Evolutionary conservation across 2,797 vertebrate species (phyloP).

Genomic region (Takifugu rubripes): DNA sequence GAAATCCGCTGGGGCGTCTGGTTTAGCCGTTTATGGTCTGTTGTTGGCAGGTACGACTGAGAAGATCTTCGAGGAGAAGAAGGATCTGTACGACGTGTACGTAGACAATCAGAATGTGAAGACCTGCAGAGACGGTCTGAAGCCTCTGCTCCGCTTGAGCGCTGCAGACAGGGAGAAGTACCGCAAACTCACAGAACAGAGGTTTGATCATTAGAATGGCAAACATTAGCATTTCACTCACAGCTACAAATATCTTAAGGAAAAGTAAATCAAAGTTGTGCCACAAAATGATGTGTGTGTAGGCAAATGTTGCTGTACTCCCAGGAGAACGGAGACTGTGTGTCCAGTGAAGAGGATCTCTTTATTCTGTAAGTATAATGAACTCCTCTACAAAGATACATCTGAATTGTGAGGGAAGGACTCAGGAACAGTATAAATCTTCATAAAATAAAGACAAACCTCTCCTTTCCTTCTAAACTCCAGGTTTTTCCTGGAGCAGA

Average conservation of each 20-base stretch:
- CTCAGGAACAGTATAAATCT: neutral
- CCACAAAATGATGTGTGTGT: neutral
- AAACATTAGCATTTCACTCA: too few relatives aligned
- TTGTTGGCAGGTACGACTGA: constrained; percentile 85
- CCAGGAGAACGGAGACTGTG: constrained; percentile 88
- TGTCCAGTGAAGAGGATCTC: constrained; percentile 91
- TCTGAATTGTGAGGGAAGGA: neutral
- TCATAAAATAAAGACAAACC: neutral
- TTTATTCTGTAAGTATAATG: constrained; percentile 87
- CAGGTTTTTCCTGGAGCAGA: constrained; percentile 96
- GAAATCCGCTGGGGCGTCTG: neutral
- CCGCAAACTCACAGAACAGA: constrained; percentile 89
- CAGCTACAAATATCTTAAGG: too few relatives aligned
- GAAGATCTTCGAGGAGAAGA: constrained; percentile 96
- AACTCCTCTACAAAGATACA: too few relatives aligned
- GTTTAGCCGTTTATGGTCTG: neutral
- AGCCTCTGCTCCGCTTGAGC: constrained; percentile 88
- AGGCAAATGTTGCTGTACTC: constrained; percentile 95
- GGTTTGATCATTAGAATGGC: constrained; percentile 64
- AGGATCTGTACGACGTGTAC: constrained; percentile 90
- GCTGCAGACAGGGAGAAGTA: constrained; percentile 89
- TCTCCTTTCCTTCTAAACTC: neutral
- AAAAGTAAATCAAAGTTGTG: neutral
- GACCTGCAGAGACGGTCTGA: constrained; percentile 85
- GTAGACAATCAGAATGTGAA: constrained; percentile 96